Conservation (phyloP, 2,113 vertebrate species). For the Trinectes maculatus region DNA sequence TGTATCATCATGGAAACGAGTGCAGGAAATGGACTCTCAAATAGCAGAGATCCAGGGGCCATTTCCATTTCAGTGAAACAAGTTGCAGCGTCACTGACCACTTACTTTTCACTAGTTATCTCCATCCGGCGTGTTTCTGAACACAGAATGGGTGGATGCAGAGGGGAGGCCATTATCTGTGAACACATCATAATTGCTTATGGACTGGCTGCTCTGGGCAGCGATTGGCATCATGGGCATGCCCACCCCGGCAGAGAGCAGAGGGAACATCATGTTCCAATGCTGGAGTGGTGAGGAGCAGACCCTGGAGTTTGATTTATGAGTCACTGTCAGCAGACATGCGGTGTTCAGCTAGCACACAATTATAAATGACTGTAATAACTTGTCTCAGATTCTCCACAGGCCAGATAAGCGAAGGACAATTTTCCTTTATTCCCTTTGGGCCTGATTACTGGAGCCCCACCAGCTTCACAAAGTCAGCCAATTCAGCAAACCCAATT, state of each 20-base stretch:
- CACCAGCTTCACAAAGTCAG: slow-evolving; percentile 16
- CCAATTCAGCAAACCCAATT: slow-evolving; percentile 36
- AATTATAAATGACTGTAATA: slow-evolving; percentile 68
- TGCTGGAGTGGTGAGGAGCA: slow-evolving; percentile 9
- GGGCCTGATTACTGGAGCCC: slow-evolving; percentile 29
- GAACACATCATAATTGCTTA: slow-evolving; percentile 47
- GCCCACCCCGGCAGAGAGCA: slow-evolving; percentile 18
- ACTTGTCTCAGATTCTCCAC: slow-evolving; percentile 53
- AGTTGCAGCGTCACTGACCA: slow-evolving; percentile 46
- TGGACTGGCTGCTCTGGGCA: slow-evolving; percentile 25
- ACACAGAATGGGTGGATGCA: slow-evolving; percentile 47
- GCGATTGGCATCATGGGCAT: slow-evolving; percentile 64
- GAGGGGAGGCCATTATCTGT: slow-evolving; percentile 53
- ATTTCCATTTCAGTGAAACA: slow-evolving; percentile 50
- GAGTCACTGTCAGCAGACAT: slow-evolving; percentile 50
- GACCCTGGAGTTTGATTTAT: slow-evolving; percentile 36
- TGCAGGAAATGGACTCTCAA: slow-evolving; percentile 56
- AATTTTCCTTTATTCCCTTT: slow-evolving; percentile 33
- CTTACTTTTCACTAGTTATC: slow-evolving; percentile 57
- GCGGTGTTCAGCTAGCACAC: slow-evolving; percentile 45
- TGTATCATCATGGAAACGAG: slow-evolving; percentile 41
- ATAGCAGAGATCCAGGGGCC: slow-evolving; percentile 16
- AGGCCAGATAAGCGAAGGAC: slow-evolving; percentile 50
- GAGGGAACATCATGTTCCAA: slow-evolving; percentile 40
- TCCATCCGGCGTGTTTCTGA: slow-evolving; percentile 55